A percentile compares a stretch with the other conserved stretches of the same genome.
These are phyloP conservation scores for Philotrypesis tridentata DNA, from an alignment of 1,140 invertebrate genomes.

Conservation along the genomic window DNA sequence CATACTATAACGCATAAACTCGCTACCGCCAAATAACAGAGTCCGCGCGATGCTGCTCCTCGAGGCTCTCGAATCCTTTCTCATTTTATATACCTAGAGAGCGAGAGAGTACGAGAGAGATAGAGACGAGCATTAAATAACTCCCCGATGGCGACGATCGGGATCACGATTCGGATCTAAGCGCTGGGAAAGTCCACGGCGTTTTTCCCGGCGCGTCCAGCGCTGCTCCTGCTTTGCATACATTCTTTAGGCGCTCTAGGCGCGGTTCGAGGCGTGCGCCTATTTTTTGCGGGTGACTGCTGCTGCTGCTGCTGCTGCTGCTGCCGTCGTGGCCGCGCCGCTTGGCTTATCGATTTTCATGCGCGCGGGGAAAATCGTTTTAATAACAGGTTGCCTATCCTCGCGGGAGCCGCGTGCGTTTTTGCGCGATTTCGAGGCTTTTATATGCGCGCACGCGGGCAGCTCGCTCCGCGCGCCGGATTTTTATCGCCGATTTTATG, in stretches of 20 bases:
- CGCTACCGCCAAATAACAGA: neutral
- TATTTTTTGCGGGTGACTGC: neutral
- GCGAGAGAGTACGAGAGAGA: constrained; percentile 43
- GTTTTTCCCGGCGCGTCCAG: neutral
- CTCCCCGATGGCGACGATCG: constrained; percentile 33
- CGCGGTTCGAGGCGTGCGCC: neutral
- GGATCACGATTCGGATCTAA: constrained; percentile 20
- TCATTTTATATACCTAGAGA: neutral
- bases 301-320: too few species aligned
- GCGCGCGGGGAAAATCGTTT: neutral
- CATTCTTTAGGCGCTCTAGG: constrained; percentile 22
- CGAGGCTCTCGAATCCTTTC: constrained; percentile 13
- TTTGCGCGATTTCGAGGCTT: neutral
- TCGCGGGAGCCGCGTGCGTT: neutral
- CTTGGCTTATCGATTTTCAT: constrained; percentile 1
- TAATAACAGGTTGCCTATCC: neutral
- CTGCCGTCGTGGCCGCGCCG: too few species aligned
- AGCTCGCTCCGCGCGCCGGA: too few species aligned
- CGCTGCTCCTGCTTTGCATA: neutral
- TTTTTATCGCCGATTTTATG: neutral
- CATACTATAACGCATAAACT: neutral
- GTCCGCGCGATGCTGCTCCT: constrained; percentile 2
- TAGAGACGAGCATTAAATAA: constrained; percentile 6
- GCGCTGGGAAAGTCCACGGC: constrained; percentile 1
- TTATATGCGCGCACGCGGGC: too few species aligned